These are phyloP conservation scores for Halcyon malimbica DNA, from an alignment of 2,113 vertebrate genomes.

Conservation along the genomic window DNA sequence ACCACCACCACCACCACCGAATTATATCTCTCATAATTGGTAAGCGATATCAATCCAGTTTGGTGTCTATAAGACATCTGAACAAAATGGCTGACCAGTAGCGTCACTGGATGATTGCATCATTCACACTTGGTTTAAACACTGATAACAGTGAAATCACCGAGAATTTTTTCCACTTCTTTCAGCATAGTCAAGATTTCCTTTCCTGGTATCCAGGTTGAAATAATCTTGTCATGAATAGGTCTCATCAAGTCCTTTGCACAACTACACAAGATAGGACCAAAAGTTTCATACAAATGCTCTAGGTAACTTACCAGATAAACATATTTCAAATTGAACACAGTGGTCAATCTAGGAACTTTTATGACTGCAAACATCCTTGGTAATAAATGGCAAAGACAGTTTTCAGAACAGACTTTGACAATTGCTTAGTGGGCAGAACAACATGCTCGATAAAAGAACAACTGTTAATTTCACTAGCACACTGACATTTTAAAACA, in stretches of 20 bases:
- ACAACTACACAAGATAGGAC: neutral
- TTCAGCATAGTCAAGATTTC: neutral
- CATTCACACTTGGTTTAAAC: neutral
- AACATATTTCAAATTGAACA: neutral
- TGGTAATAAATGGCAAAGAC: neutral
- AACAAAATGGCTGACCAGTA: neutral
- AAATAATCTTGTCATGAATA: neutral
- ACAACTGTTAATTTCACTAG: neutral
- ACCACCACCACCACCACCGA: neutral
- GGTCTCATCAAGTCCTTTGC: neutral
- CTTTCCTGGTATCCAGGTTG: neutral
- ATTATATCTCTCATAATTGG: neutral
- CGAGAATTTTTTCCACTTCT: neutral
- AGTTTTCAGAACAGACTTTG: neutral
- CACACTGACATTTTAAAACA: slow-evolving; percentile 39
- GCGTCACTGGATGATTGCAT: no score
- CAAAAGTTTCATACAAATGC: neutral
- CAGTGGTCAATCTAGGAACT: neutral
- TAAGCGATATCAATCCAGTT: neutral
- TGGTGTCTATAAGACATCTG: rapidly evolving
- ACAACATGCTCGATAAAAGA: neutral
- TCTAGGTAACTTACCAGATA: neutral
- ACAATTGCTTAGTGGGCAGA: neutral
- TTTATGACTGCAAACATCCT: neutral
- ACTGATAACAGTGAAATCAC: neutral